Base-by-base conservation (phyloP, 2,113 vertebrate species). In the Neodontobutis hainanensis region DNA sequence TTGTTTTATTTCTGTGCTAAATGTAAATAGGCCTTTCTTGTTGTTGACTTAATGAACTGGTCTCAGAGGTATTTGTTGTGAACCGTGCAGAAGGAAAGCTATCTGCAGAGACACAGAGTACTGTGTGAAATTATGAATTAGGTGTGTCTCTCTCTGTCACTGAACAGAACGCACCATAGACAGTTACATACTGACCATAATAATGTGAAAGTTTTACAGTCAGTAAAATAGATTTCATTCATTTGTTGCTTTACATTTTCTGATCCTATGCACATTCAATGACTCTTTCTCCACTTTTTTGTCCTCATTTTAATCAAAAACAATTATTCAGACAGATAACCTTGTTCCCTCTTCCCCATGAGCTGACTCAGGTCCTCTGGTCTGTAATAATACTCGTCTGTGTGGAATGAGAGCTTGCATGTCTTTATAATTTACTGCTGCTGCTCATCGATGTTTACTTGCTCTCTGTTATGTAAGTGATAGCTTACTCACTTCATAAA, bases 401-500 rank as follows among this genome's bases (percentile, higher is more conserved):
- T 73, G 59, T 67, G 56, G 58, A 72, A n/a, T 43, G 56, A 53
- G 64, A 34, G 63, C 68, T 68, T 38, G 50, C 73, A 61, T 68
- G 68, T 87, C 64, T 83, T 63, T 15, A 68, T 84, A 71, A 80
- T 80, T 70, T 61, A 69, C 64, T 67, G 63, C 56, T 19, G 57
- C 51, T 57, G 52, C 64, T 73, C 14, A 48, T 73, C 40, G 57
- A 64, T 64, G 53, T 79, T 78, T 77, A 67, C 73, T 58, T 83
- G 79, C 65, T 49, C 78, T 68, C 46, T 74, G 73, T 80, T 75
- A 74, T 67, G 50, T 70, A 70, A 78, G 74, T 14, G 42, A 66
- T 45, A 69, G 70, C 63, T 82, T 65, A 76, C 60, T 75, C 69
- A 60, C 70, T 73, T 75, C 63, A 70, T 78, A 75, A 80, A 75